phyloP scores from a whole-genome alignment of 1,140 invertebrate genomes.

The Drosophila repleta region DNA sequence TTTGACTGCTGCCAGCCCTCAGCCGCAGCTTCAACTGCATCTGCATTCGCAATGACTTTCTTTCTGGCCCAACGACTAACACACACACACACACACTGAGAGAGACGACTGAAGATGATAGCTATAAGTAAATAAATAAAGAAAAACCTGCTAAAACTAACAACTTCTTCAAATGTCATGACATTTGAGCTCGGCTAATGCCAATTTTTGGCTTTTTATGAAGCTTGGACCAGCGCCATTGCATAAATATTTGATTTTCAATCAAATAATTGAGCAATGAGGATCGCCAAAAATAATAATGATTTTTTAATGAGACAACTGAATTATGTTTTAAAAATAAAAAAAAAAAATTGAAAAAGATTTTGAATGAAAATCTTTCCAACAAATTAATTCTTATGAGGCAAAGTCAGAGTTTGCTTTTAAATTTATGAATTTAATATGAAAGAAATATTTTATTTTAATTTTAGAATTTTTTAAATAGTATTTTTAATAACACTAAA shows the following conservation, averaged over 20 bases:
- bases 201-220: slow-evolving; percentile 66
- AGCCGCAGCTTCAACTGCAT: slow-evolving; percentile 2
- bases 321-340: too few relatives aligned
- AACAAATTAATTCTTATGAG: too few relatives aligned
- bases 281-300: background rate
- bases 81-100: background rate
- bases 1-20: too few relatives aligned
- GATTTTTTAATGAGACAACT: too few relatives aligned
- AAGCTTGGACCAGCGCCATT: slow-evolving; percentile 10
- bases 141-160: slow-evolving; percentile 10
- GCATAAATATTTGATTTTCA: slow-evolving; percentile 14
- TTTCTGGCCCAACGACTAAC: slow-evolving; percentile 16
- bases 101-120: background rate
- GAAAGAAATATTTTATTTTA: too few relatives aligned
- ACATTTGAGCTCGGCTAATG: slow-evolving; percentile 66
- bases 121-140: background rate
- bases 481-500: too few relatives aligned
- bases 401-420: too few relatives aligned
- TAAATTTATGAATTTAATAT: too few relatives aligned
- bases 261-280: slow-evolving; percentile 11
- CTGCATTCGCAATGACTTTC: slow-evolving; percentile 31
- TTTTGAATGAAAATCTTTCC: too few relatives aligned
- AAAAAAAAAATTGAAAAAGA: too few relatives aligned
- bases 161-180: slow-evolving; percentile 64
- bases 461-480: too few relatives aligned